phyloP scores from a whole-genome alignment of 2,113 vertebrate species.

The Neolamprologus falcicula region DNA sequence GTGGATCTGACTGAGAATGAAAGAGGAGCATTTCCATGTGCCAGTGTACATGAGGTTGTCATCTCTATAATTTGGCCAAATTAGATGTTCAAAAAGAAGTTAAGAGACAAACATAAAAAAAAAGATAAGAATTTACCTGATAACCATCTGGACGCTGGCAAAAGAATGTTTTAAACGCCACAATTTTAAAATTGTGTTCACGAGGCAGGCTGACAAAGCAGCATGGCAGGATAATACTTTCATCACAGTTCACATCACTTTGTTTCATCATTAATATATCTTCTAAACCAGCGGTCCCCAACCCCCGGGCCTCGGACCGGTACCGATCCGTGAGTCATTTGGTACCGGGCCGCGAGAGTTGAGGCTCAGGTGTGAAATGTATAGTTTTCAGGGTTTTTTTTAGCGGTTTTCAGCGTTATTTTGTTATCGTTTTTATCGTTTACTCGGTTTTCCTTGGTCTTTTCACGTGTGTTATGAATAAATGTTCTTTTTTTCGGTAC shows the following conservation, averaged over 20 bases:
- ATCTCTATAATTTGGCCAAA: neutral
- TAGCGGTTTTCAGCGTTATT: too few relatives aligned
- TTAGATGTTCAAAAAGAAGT: neutral
- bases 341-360: too few relatives aligned
- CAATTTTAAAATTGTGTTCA: neutral
- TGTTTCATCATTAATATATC: neutral
- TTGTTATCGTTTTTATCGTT: too few relatives aligned
- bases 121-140: neutral
- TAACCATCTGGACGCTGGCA: neutral
- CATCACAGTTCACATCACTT: neutral
- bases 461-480: too few relatives aligned
- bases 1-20: neutral
- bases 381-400: too few relatives aligned
- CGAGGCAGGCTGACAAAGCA: neutral
- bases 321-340: too few relatives aligned
- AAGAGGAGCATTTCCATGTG: neutral
- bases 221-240: neutral
- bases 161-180: neutral
- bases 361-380: too few relatives aligned
- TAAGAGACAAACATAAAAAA: neutral
- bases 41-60: neutral
- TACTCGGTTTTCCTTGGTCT: fast-evolving
- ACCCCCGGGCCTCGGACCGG: too few relatives aligned
- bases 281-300: neutral
- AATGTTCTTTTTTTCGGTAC: too few relatives aligned